Conservation (phyloP, 2,113 vertebrate genomes). For the Nesoenas mayeri region DNA sequence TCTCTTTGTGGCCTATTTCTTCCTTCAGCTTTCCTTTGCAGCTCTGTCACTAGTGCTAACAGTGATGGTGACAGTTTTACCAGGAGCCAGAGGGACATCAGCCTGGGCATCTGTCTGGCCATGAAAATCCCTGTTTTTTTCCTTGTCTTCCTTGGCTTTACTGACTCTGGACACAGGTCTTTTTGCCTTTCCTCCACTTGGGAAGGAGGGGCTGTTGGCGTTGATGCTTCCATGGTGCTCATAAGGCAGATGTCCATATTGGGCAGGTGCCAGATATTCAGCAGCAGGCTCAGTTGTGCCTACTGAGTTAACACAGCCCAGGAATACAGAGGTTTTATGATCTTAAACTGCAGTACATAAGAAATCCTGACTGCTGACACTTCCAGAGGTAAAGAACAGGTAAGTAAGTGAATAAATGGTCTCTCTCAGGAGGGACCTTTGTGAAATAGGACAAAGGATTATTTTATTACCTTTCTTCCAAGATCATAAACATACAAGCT, state of each 20-base stretch:
- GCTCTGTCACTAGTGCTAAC: neutral
- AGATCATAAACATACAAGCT: neutral
- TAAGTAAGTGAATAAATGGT: neutral
- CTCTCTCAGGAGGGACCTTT: neutral
- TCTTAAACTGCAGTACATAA: neutral
- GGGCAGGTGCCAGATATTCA: neutral
- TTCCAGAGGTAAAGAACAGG: neutral
- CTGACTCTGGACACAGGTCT: neutral
- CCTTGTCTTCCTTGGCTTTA: neutral
- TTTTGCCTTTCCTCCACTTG: neutral
- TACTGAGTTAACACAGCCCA: neutral
- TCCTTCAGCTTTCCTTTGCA: neutral
- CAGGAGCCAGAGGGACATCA: neutral
- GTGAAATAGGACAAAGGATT: neutral
- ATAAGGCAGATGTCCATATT: neutral
- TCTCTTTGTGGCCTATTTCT: neutral
- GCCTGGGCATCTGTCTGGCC: neutral
- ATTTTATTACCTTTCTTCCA: neutral
- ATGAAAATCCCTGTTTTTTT: neutral
- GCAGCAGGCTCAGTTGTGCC: neutral
- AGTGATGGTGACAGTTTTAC: neutral
- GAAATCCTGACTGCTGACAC: neutral
- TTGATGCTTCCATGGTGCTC: neutral
- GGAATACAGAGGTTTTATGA: neutral
- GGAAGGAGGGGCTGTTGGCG: neutral